Base-by-base conservation (phyloP, 2,888 invertebrate genomes). In the Amblyjoppa fuscipennis region DNA sequence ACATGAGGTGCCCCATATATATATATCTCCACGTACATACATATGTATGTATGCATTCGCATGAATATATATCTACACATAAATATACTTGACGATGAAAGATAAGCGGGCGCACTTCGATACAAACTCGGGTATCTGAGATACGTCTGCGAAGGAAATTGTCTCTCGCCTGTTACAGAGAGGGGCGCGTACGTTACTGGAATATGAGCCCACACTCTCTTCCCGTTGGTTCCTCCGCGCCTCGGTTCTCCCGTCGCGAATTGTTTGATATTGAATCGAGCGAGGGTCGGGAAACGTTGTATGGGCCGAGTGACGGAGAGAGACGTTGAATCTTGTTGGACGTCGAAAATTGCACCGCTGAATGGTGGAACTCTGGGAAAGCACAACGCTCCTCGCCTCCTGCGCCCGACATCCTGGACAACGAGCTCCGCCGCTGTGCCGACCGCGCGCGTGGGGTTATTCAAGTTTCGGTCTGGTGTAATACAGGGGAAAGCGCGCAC, bases 61-160 rank as follows among this genome's bases (percentile, higher is more conserved):
- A 38, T 9, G 13, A 45, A 45, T 5, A 45, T 16, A 16, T 0
- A 38, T 11, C 0, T 41, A 11, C 16, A 13, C 4, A 16, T 49
- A 49, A 49, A 49, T 49, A 49, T 49, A 49, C 38, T 79, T 34
- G 75, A 71, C 75, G 56, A 70, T 69, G 77, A 78, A 53, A 66
- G 28, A 70, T 68, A 69, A 51, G 56, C 16, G 20, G 28, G 13
- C 41, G 11, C 70, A 68, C 31, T 64, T 70, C 70, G 56, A 80
- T 81, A 77, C 61, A 77, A 80, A 73, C 71, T 81, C 81, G 73
- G 51, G 68, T 73, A 84, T 77, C 80, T 9, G 25, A 28, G 53
- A 68, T 71, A 84, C 66, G 71, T 81, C 38, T 49, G 13, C 74
- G 45, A 25, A 81, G 84, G 81, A 84, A 84, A 84, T 84, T 77